Evolutionary conservation across 2,888 invertebrate genomes (phyloP), one percentile per base, ranked within the genome.

Genomic region (Ernsta delagoae): DNA sequence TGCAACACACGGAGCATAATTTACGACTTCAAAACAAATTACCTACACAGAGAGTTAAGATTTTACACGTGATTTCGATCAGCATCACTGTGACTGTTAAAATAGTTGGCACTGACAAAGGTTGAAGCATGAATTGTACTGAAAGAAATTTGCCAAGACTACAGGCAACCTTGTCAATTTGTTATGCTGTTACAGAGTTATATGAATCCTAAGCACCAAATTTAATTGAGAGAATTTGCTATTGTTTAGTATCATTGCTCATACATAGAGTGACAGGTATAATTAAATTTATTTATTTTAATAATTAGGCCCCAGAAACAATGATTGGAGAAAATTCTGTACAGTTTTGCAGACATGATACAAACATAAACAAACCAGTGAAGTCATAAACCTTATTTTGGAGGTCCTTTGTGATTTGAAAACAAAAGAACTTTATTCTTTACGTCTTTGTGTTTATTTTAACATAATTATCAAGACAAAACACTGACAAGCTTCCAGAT

Each of bases 71-170:
- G 69, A 68, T 50, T 70, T 69, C 54, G 45, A 59, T 50, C 59
- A 39, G 43, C 69, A 53, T 53, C 59, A 34, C 50, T 12, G 57
- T 63, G 63, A 63, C 63, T 63, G 70, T 70, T 70, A 64, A 70
- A 64, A 70, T 59, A 71, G 48, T 72, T 72, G 70, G 70, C 70
- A 70, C 64, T 59, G 53, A 16, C 56, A 59, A 70, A 69, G 69
- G 69, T 69, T 69, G 69, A 69, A 59, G 53, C 69, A 59, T 70
- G 64, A 53, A 70, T 70, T 54, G 59, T 53, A 70, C 64, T 64
- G 36, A 70, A 64, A 69, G 69, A 70, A 64, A 64, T 63, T 67
- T 62, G 70, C 67, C 60, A 67, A 65, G 61, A 68, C 65, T 64
- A 45, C 59, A 50, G 59, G 34, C 59, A 69, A 43, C 63, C 69